Conservation (phyloP, 2,888 invertebrate species). For the Byasa hedistus region DNA sequence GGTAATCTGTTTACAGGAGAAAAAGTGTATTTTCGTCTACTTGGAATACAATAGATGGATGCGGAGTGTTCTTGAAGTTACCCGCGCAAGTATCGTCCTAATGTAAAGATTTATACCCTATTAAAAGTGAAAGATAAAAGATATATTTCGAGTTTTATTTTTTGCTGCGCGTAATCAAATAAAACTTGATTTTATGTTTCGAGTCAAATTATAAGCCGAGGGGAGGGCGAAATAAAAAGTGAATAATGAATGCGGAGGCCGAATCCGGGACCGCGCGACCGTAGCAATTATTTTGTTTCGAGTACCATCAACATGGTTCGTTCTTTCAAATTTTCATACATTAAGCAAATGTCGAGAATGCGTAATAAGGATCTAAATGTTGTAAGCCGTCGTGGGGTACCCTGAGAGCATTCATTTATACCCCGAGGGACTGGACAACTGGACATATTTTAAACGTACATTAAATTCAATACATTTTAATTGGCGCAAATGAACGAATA, state of each 20-base stretch:
- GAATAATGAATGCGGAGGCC: slow-evolving; percentile 78
- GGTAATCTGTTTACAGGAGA: slow-evolving; percentile 25
- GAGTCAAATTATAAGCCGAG: slow-evolving; percentile 78
- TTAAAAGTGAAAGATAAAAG: slow-evolving; percentile 69
- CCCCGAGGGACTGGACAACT: slow-evolving; percentile 57
- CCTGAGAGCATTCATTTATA: slow-evolving; percentile 62
- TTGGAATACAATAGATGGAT: slow-evolving; percentile 2
- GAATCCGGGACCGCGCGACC: slow-evolving; percentile 74
- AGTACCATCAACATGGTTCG: slow-evolving; percentile 78
- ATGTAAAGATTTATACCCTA: slow-evolving; percentile 57
- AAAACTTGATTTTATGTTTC: slow-evolving; percentile 80
- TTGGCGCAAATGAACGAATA: neutral
- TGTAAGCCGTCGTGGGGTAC: slow-evolving; percentile 62
- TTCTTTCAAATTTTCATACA: slow-evolving; percentile 79
- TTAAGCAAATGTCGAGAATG: slow-evolving; percentile 78
- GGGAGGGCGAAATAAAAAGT: slow-evolving; percentile 77
- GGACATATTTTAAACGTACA: slow-evolving; percentile 41
- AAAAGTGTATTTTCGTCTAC: neutral
- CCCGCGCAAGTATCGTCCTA: slow-evolving; percentile 47
- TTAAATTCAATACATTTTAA: slow-evolving; percentile 24
- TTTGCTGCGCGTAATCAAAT: slow-evolving; percentile 74
- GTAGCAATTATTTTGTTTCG: slow-evolving; percentile 79
- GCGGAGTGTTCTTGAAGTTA: slow-evolving; percentile 39
- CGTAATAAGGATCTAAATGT: slow-evolving; percentile 75
- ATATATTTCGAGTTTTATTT: slow-evolving; percentile 61